Percentiles rank a stretch among this genome's conserved stretches.
Conservation (phyloP, 2,797 vertebrate species). For the Graptemys geographica region DNA sequence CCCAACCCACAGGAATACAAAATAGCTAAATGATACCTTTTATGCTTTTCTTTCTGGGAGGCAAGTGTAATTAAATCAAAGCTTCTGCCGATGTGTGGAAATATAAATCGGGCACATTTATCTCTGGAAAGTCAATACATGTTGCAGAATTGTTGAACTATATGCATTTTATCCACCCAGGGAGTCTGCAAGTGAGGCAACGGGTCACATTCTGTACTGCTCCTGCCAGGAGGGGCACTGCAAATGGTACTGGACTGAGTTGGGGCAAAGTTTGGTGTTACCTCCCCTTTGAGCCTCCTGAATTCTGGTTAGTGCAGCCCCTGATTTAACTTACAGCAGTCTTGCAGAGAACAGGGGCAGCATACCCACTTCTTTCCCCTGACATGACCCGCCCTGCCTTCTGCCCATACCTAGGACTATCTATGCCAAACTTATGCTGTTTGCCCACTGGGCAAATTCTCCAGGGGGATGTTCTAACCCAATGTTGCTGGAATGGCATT, state of each 20-base stretch:
- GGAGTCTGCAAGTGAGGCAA: not conserved
- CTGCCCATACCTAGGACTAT: not conserved
- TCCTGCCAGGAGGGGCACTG: not conserved
- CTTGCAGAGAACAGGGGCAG: not conserved
- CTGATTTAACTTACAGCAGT: not conserved
- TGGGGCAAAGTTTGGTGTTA: not conserved
- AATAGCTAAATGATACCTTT: not conserved
- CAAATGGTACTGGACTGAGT: not conserved
- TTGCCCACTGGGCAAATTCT: not conserved
- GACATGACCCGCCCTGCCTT: not conserved
- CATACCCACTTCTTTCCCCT: not conserved
- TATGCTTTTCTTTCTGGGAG: too few species aligned
- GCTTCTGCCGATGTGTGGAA: not conserved
- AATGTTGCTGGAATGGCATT: not conserved
- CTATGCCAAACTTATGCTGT: too few species aligned
- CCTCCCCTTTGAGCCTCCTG: not conserved
- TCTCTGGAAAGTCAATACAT: not conserved
- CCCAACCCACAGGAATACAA: too few species aligned
- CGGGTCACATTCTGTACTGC: not conserved
- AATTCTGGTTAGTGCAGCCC: not conserved
- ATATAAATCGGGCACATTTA: not conserved
- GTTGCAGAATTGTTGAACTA: not conserved
- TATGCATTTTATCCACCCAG: not conserved
- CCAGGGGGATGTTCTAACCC: too few species aligned
- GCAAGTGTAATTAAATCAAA: not conserved